Evolutionary conservation across 2,113 vertebrate genomes (phyloP), one percentile per base, ranked within the genome.

Genomic region (Sebastes fasciatus): DNA sequence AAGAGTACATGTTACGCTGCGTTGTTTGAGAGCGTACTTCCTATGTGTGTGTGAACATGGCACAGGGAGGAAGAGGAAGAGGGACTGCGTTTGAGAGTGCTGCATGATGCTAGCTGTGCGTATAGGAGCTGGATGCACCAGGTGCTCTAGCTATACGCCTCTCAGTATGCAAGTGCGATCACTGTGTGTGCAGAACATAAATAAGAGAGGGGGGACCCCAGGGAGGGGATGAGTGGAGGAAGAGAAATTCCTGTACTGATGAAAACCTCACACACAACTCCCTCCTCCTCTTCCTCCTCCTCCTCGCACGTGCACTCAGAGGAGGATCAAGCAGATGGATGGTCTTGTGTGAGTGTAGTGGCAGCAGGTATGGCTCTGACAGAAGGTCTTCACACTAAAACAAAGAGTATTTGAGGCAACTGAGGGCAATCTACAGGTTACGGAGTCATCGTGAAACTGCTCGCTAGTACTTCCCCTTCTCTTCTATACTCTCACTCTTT

Each of bases 161-260:
- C 58, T 78, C 86, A 62, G 64, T 83, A 87, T 88, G 86, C 89
- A 82, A 92, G 87, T 70, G 78, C 71, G 83, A 89, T 90, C 88
- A 76, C 79, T 70, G 81, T 78, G 81, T 78, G 89, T 83, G 83
- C 84, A 77, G 63, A 77, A 82, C 82, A 89, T 89, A 80, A 90
- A 88, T 78, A 87, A 89, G 84, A 79, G 57, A 78, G 77, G 86
- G 77, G 86, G 71, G 80, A 89, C 93, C 91, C 93, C 67, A 70
- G 94, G 89, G 93, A 93, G 83, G 65, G 84, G 86, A 92, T 88
- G 92, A 94, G 90, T 86, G 69, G 75, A 89, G 77, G 83, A 84
- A 84, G 85, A 93, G 85, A 88, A 93, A 91, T 93, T 93, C 91
- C 91, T 93, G 85, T 89, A 79, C 89, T 92, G 92, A 94, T 94